Evolutionary conservation across 2,888 invertebrate genomes (phyloP).

Genomic region (Sepioteuthis lessoniana): DNA sequence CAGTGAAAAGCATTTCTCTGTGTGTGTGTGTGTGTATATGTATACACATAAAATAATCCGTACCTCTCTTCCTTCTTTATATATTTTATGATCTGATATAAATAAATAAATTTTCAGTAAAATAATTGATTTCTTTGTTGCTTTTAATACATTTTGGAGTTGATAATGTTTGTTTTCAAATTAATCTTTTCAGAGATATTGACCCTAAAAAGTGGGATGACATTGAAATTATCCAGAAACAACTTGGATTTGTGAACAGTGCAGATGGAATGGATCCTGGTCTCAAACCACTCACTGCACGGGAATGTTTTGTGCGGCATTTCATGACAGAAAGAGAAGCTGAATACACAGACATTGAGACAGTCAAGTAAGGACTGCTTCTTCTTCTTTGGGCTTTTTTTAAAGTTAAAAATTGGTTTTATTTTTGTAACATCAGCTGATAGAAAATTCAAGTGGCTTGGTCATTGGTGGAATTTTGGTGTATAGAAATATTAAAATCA

Average conservation of each 20-base stretch:
- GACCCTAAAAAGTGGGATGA: neutral
- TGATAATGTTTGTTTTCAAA: neutral
- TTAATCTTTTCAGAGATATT: neutral
- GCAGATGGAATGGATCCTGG: slow-evolving; percentile 59
- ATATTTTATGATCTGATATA: neutral
- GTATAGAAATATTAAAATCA: too few relatives aligned
- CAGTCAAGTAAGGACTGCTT: slow-evolving; percentile 34
- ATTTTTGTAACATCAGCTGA: too few relatives aligned
- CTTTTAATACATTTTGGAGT: neutral
- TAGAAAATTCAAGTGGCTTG: too few relatives aligned
- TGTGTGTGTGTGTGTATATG: too few relatives aligned
- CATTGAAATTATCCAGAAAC: slow-evolving; percentile 55
- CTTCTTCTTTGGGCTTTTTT: neutral
- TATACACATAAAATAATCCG: too few relatives aligned
- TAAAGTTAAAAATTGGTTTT: neutral
- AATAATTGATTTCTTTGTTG: neutral
- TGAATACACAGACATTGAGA: slow-evolving; percentile 84
- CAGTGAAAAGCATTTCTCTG: too few relatives aligned
- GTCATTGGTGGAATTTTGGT: too few relatives aligned
- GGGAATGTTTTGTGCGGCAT: slow-evolving; percentile 86
- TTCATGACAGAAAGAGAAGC: slow-evolving; percentile 86
- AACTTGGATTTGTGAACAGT: slow-evolving; percentile 59
- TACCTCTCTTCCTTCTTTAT: too few relatives aligned
- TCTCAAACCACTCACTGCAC: slow-evolving; percentile 76
- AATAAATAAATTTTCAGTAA: neutral